phyloP scores from a whole-genome alignment of 2,888 invertebrate species.

The Zaprionus lineosus region DNA sequence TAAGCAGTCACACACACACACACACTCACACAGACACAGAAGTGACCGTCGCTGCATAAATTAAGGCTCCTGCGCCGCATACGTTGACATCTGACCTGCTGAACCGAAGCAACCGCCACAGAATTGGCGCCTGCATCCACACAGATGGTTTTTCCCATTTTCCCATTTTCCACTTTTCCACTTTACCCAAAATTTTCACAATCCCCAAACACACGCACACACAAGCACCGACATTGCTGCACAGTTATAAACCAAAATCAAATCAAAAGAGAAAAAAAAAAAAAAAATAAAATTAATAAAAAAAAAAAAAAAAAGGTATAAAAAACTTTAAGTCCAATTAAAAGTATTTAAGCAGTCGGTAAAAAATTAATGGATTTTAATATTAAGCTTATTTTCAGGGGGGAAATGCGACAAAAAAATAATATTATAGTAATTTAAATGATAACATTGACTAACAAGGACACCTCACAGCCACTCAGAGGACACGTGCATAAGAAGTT shows the following conservation, averaged over 20 bases:
- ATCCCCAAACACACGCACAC: conserved; percentile 1
- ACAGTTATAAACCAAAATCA: conserved; percentile 2
- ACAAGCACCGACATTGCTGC: not conserved
- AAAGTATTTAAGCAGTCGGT: conserved; percentile 16
- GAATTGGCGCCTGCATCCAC: conserved; percentile 52
- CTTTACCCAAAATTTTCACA: conserved; percentile 16
- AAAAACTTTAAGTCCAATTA: conserved; percentile 22
- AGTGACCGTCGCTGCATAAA: conserved; percentile 56
- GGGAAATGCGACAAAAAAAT: not conserved
- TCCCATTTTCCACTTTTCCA: conserved; percentile 33
- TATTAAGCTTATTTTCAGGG: too few species aligned
- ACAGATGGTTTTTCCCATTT: conserved; percentile 46
- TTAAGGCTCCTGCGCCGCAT: conserved; percentile 47
- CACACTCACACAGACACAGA: not conserved
- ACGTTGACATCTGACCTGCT: conserved; percentile 56
- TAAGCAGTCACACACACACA: conserved; percentile 3
- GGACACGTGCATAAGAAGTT: too few species aligned
- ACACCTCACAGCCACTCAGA: too few species aligned
- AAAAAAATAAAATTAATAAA: too few species aligned
- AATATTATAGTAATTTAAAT: too few species aligned
- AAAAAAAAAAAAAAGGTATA: too few species aligned
- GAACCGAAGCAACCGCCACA: conserved; percentile 31
- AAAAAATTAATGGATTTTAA: too few species aligned
- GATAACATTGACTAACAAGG: too few species aligned
- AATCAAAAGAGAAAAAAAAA: too few species aligned